Base-by-base conservation (phyloP, 2,113 vertebrate genomes). In the Brachionichthys hirsutus region DNA sequence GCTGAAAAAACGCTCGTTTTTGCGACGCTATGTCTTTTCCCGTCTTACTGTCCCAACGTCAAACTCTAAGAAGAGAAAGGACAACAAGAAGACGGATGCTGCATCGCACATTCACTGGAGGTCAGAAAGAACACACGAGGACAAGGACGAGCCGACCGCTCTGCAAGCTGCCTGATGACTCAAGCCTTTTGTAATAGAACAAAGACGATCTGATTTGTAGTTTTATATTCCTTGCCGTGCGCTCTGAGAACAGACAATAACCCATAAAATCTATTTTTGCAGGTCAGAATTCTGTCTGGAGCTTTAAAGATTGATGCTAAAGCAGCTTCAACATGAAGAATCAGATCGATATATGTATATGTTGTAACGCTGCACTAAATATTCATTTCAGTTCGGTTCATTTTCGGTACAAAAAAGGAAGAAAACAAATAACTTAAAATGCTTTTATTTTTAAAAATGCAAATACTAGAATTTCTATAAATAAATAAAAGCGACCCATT, bases 121-220 rank as follows among this genome's bases (percentile, higher is more conserved):
- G 47, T 22, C 56, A 57, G 10, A 1, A 44, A 34, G 6, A 35
- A 14, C 35, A 43, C 11, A 73, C 57, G 15, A 50, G 44, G 59
- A 38, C 10, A 46, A 67, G 24, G 54, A 49, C 46, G 13, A 24
- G 42, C 38, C n/a, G 40, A 46, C 20, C 17, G 19, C 45, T 67
- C 14, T 12, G 40, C 6, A 12, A 72, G 16, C 30, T 13, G 19
- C 30, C 8, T 8, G 10, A 49, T 62, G 38, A 54, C 11, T 54
- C 6, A 53, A 15, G 12, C 15, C 19, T 11, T 54, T 48, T 46
- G 5, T 10, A 12, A 12, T 38, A 38, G 12, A 38, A 38, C 36
- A 38, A 12, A 38, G 36, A 38, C 12, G 8, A 38, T 15, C 15
- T 51, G 5, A 48, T 40, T 13, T 30, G 24, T 30, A 48, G 14